Base-by-base conservation (phyloP, 2,797 vertebrate genomes). In the Crotalus adamanteus region DNA sequence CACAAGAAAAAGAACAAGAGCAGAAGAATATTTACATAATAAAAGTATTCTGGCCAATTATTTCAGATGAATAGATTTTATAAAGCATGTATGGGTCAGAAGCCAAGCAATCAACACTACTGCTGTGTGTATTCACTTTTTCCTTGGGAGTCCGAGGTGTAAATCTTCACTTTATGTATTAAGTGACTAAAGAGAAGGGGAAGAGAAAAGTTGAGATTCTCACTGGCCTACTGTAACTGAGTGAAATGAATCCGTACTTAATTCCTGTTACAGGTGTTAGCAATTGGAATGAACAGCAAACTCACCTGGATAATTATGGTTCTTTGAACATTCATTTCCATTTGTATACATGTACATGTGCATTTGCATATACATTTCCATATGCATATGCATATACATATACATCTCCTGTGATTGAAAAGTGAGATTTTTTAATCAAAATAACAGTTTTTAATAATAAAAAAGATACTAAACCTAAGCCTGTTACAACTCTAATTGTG, bases 201-300 rank as follows among this genome's bases (percentile, higher is more conserved):
- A 91, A 69, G 25, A 78, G 69, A 78, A 87, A 16, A 56, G 26
- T n/a, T 28, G 3, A 28, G 4, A 60, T 86, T 18, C 3, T 87
- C 57, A 89, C 63, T 2, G 22, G 13, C 31, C 47, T 13, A 63
- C 92, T 91, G 91, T 93, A 91, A 85, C 92, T 93, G 42, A 61
- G 22, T 26, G 51, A 7, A 6, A 47, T 65, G 65, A 86, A 89
- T 87, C 65, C 53, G 95, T 89, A 60, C 89, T 94, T 94, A 94
- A 60, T 22, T 93, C 42, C 12, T 73, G 31, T 73, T 20, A 20
- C 18, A 78, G 26, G 12, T 13, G 2, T 87, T 93, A 51, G 63
- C 42, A 63, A 37, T 92, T 16, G 0, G 0, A 94, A 92, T 42
- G 90, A 93, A 26, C 61, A 20, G 91, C 1, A 2, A 93, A 42